Conservation (phyloP, 2,888 invertebrate species). For the Thecophora atra region DNA sequence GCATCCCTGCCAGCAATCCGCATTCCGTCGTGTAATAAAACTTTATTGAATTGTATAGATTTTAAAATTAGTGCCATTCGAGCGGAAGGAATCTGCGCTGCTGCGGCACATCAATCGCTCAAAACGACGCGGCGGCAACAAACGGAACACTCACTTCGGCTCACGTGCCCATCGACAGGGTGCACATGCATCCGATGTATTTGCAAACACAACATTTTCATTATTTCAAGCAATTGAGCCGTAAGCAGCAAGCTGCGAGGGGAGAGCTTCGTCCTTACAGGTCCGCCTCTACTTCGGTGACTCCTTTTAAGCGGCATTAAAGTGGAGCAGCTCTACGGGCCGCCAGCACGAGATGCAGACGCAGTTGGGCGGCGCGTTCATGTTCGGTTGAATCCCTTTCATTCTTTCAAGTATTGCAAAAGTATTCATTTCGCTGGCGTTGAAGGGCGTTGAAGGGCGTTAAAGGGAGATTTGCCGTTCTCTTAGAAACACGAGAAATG, state of each 20-base stretch:
- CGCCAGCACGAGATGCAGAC: background rate
- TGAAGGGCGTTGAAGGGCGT: no score
- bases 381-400: background rate
- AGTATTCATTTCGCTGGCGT: constrained; percentile 2
- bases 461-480: no score
- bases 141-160: background rate
- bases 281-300: background rate
- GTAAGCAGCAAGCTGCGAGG: constrained; percentile 2
- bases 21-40: constrained; percentile 57
- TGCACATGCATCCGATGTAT: background rate
- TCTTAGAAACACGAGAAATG: constrained; percentile 27
- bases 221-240: constrained; percentile 59
- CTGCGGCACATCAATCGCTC: constrained; percentile 36
- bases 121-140: background rate
- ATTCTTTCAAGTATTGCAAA: constrained; percentile 23
- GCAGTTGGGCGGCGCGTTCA: background rate
- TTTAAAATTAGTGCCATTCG: constrained; percentile 63
- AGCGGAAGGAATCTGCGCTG: constrained; percentile 56
- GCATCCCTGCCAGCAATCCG: background rate
- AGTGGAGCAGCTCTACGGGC: constrained; percentile 8
- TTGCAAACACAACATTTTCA: constrained; percentile 61
- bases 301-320: constrained; percentile 11
- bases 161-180: background rate
- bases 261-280: background rate
- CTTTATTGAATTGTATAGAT: constrained; percentile 65